Evolutionary conservation across 2,113 vertebrate species (phyloP).

Genomic region (Vidua macroura): DNA sequence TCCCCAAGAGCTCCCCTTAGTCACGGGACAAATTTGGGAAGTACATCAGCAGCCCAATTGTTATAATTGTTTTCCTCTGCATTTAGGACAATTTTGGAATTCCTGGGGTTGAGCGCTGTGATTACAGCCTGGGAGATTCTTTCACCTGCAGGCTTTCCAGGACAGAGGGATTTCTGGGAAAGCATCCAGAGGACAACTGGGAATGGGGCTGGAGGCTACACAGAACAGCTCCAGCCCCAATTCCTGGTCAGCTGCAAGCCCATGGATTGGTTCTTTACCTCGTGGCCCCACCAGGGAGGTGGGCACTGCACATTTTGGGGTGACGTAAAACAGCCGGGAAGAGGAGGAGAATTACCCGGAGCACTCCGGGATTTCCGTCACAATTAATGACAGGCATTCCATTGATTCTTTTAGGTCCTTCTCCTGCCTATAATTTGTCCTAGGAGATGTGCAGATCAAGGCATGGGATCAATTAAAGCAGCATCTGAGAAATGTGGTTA

Average conservation of each 20-base stretch:
- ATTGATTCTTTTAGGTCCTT: constrained; percentile 6
- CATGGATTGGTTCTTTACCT: accelerated
- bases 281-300: neutral
- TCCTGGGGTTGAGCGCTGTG: neutral
- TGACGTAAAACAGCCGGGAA: neutral
- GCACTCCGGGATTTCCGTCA: neutral
- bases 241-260: neutral
- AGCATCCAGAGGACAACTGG: neutral
- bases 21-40: neutral
- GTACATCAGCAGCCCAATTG: constrained; percentile 35
- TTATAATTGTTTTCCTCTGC: constrained; percentile 9
- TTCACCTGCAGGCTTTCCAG: neutral
- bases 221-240: neutral
- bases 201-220: neutral
- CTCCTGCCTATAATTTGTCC: constrained; percentile 37
- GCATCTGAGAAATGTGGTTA: neutral
- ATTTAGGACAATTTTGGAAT: constrained; percentile 9
- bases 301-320: neutral
- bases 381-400: constrained; percentile 39
- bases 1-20: neutral
- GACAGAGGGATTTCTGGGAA: neutral
- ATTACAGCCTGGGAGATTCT: neutral
- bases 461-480: neutral
- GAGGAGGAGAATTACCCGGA: neutral
- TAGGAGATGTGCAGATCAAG: neutral